These are phyloP conservation scores for Osmerus eperlanus DNA, from an alignment of 2,113 vertebrate species.

Conservation along the genomic window DNA sequence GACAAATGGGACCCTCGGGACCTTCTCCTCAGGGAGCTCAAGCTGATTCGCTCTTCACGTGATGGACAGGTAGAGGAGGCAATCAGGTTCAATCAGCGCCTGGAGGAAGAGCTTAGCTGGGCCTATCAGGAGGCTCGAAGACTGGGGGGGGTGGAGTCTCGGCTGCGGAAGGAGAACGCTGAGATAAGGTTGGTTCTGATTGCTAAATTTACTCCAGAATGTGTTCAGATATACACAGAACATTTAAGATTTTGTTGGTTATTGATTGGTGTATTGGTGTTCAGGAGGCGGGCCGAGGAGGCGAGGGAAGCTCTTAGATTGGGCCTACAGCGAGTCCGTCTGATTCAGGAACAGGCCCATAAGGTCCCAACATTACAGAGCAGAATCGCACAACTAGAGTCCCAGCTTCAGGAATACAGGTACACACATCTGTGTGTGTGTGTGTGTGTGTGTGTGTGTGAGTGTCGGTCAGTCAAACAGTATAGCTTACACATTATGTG, in stretches of 20 bases:
- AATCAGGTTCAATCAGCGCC: slow-evolving; percentile 64
- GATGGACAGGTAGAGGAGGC: slow-evolving; percentile 76
- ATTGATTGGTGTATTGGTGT: slow-evolving; percentile 4
- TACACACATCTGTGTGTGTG: slow-evolving; percentile 20
- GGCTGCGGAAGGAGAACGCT: slow-evolving; percentile 62
- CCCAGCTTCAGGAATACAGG: slow-evolving; percentile 62
- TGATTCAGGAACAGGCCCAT: slow-evolving; percentile 68
- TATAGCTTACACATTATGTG: background rate
- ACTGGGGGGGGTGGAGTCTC: slow-evolving; percentile 49
- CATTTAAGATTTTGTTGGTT: background rate
- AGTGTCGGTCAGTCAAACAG: background rate
- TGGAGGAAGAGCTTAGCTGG: slow-evolving; percentile 71
- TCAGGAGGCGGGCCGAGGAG: slow-evolving; percentile 68
- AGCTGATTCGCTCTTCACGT: slow-evolving; percentile 70
- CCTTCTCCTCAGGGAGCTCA: slow-evolving; percentile 68
- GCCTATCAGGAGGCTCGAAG: slow-evolving; percentile 57
- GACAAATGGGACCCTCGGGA: slow-evolving; percentile 50
- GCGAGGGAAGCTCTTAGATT: slow-evolving; percentile 65
- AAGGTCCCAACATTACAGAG: slow-evolving; percentile 61
- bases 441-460: background rate
- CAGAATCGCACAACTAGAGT: slow-evolving; percentile 61
- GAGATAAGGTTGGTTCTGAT: slow-evolving; percentile 58
- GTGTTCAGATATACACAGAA: background rate
- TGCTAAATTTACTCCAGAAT: background rate
- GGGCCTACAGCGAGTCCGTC: slow-evolving; percentile 63